These are phyloP conservation scores for Erethizon dorsatum DNA, from an alignment of 2,797 vertebrate genomes.

Conservation along the genomic window DNA sequence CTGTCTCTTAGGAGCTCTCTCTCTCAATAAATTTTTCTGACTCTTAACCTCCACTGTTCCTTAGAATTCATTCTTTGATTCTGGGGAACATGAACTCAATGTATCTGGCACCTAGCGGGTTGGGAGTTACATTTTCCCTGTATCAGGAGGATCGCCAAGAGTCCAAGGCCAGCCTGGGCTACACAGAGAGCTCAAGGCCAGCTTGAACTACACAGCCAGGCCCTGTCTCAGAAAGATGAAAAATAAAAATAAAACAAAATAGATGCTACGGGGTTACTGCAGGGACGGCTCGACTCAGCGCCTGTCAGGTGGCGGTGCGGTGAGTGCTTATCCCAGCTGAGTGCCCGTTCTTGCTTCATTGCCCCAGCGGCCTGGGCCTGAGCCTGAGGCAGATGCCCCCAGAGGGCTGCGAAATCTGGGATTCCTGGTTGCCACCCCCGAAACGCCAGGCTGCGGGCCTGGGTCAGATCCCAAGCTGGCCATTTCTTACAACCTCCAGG, in stretches of 20 bases:
- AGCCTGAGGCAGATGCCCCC: background rate
- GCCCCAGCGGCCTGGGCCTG: background rate
- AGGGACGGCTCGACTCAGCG: background rate
- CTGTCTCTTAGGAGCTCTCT: background rate
- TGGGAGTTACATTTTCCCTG: background rate
- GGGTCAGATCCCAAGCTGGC: background rate
- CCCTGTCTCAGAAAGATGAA: background rate
- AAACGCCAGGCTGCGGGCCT: background rate
- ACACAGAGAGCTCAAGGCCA: too few species aligned
- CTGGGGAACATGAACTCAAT: background rate
- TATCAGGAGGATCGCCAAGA: background rate
- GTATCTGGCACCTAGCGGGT: background rate
- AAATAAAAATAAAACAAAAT: background rate
- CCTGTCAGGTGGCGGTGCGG: background rate
- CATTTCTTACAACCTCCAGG: background rate
- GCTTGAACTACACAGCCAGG: too few species aligned
- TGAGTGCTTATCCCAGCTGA: background rate
- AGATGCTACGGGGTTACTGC: background rate
- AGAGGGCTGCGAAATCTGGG: background rate
- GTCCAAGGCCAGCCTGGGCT: background rate
- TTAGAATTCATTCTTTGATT: background rate
- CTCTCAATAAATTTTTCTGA: background rate
- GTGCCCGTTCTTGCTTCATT: background rate
- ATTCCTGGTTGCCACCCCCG: background rate
- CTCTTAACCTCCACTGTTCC: background rate